Base-by-base conservation (phyloP, 2,888 invertebrate genomes). In the Dione juno region DNA sequence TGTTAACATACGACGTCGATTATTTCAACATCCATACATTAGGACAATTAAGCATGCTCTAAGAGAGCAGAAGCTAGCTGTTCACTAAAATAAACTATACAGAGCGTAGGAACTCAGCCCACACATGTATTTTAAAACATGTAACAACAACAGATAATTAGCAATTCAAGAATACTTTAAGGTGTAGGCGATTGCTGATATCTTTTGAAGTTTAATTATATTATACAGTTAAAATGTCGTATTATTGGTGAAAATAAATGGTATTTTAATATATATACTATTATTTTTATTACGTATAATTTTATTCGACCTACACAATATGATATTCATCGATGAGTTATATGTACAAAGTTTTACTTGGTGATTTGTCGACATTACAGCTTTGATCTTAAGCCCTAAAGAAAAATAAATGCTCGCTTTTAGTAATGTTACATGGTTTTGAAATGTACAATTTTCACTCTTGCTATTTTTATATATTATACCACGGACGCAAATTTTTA, bases 61-160 rank as follows among this genome's bases (percentile, higher is more conserved):
- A 64, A 48, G 35, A 64, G 19, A 64, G 16, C 35, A 28, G 28
- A 16, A 43, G 41, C 19, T 59, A 9, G 50, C 19, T 59, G 43
- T 14, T 14, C 21, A 10, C 19, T 41, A 59, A 21, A 59, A 41
- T 14, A 19, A 19, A 50, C 35, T 63, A 48, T n/a, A 61, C 16
- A 50, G 50, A 68, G 72, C 72, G 74, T 69, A 57, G 48, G 66
- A 40, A 61, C 48, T 52, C 79, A 52, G 41, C 82, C 83, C 79
- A 81, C 82, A 71, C 77, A 16, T 61, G 43, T 67, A n/a, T 74
- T 72, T 72, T 75, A 73, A 76, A 76, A 69, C 72, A 65, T 77
- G 73, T 76, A 75, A 76, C 69, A 77, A 78, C 73, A 78, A 77
- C 75, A 78, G 70, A 77, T 77, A 82, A 81, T 80, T 80, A 78